phyloP scores from a whole-genome alignment of 2,113 vertebrate species.

The Gallinago undulata region DNA sequence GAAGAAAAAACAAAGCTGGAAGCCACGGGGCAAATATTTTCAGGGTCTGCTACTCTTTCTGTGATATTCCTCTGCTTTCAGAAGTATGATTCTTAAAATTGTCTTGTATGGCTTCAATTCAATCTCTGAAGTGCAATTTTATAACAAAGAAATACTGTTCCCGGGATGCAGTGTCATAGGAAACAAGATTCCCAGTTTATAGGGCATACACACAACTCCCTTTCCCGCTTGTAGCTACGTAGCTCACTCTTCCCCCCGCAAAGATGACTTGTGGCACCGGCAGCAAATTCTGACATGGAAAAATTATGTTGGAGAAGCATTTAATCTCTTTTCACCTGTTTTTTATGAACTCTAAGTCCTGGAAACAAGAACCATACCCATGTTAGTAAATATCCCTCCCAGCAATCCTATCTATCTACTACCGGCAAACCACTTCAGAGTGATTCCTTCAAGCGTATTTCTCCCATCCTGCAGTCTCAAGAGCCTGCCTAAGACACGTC shows the following conservation, averaged over 20 bases:
- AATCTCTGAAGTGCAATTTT: constrained; percentile 24
- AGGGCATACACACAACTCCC: neutral
- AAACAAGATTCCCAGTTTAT: constrained; percentile 20
- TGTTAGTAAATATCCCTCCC: constrained; percentile 28
- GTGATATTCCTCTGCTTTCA: neutral
- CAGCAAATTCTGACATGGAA: constrained; percentile 49
- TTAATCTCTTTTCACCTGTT: constrained; percentile 34
- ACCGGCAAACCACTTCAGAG: neutral
- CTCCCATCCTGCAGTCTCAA: neutral
- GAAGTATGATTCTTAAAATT: neutral
- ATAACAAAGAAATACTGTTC: constrained; percentile 30
- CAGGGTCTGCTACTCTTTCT: neutral
- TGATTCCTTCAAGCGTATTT: neutral
- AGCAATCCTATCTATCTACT: neutral
- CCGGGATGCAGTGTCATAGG: neutral
- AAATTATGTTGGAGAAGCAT: neutral
- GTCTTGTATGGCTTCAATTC: constrained; percentile 4
- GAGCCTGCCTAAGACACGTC: neutral
- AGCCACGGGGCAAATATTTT: constrained; percentile 30
- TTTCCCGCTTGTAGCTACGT: neutral
- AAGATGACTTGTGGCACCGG: constrained; percentile 37
- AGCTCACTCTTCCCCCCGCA: neutral
- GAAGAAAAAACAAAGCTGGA: constrained; percentile 12
- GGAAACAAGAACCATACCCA: constrained; percentile 24
- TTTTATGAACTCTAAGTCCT: constrained; percentile 46